phyloP scores from a whole-genome alignment of 2,113 vertebrate genomes.

The Anseranas semipalmata region DNA sequence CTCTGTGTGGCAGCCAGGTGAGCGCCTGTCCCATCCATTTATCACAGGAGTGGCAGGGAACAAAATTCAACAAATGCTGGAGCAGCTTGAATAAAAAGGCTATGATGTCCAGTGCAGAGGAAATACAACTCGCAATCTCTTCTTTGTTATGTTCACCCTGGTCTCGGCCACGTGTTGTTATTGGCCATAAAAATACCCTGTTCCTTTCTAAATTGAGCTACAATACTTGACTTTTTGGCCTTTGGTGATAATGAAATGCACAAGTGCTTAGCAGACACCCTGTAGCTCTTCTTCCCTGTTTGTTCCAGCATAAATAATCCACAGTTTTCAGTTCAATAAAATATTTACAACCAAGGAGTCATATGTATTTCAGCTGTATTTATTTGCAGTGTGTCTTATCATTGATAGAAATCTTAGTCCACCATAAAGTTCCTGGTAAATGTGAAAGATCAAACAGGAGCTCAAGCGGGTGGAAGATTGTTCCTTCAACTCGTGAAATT shows the following conservation, averaged over 20 bases:
- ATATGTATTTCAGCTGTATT: not conserved
- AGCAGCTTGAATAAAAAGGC: not conserved
- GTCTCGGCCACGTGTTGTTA: not conserved
- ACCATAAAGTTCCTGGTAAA: not conserved
- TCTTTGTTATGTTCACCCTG: slow-evolving; percentile 1
- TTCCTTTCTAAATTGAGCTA: slow-evolving; percentile 55
- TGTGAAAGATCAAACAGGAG: not conserved
- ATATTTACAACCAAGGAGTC: not conserved
- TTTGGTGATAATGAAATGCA: not conserved
- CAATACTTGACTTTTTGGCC: slow-evolving; percentile 50
- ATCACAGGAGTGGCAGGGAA: not conserved
- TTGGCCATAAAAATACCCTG: slow-evolving; percentile 49
- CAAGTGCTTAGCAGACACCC: slow-evolving; percentile 5
- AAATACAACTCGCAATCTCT: not conserved
- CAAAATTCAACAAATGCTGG: not conserved
- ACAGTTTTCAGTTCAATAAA: not conserved
- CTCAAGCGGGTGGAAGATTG: not conserved
- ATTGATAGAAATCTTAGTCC: not conserved
- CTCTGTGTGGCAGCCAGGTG: not conserved
- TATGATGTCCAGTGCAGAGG: not conserved
- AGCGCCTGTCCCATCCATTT: not conserved
- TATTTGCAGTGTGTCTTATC: not conserved
- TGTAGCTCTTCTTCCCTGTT: slow-evolving; percentile 6
- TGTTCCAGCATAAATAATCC: not conserved
- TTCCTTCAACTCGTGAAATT: not conserved